Evolutionary conservation across 1,140 invertebrate species (phyloP).

Genomic region (Rhagoletis zephyria): DNA sequence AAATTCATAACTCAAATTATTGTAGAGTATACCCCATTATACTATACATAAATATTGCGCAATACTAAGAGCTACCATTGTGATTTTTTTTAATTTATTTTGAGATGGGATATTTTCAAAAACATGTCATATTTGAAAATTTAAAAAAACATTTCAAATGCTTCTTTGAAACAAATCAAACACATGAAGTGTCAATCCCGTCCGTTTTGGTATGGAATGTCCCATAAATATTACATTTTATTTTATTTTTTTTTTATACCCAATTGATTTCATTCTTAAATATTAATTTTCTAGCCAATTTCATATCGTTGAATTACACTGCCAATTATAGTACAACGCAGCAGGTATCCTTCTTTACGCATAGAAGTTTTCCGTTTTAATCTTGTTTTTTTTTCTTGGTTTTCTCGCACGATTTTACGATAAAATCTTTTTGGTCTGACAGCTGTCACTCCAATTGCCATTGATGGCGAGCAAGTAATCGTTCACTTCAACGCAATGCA

Average conservation of each 20-base stretch:
- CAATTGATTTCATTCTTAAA: not conserved
- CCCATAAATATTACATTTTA: too few species aligned
- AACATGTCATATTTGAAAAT: too few species aligned
- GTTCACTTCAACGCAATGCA: slow-evolving; percentile 27
- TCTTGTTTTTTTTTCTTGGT: not conserved
- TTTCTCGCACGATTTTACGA: not conserved
- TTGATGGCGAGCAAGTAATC: slow-evolving; percentile 20
- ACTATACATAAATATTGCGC: too few species aligned
- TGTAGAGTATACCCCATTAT: too few species aligned
- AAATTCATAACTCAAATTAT: too few species aligned
- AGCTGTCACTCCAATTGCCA: slow-evolving; percentile 28
- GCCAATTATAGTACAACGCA: not conserved
- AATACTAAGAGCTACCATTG: too few species aligned
- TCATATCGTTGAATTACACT: not conserved
- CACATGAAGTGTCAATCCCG: too few species aligned
- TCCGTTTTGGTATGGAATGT: too few species aligned
- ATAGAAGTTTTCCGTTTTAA: not conserved
- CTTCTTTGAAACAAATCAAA: too few species aligned
- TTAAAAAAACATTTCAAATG: too few species aligned
- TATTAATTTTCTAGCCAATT: not conserved
- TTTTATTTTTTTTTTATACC: not conserved
- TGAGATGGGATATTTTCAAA: too few species aligned
- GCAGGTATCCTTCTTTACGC: not conserved
- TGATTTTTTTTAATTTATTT: too few species aligned
- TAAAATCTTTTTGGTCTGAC: slow-evolving; percentile 1